Evolutionary conservation across 2,888 invertebrate species (phyloP).

Genomic region (Meganola albula): DNA sequence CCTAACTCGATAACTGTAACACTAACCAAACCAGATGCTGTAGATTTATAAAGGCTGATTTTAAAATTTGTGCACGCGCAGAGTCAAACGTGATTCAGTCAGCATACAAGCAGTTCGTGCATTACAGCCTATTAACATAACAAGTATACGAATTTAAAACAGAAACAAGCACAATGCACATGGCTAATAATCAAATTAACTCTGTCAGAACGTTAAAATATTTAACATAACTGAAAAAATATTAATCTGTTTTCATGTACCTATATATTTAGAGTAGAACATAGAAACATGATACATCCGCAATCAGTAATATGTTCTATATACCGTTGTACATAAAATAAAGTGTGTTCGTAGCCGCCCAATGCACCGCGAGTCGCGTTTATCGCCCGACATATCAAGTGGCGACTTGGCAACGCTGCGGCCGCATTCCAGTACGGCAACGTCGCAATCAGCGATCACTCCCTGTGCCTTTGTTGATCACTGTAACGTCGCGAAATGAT

Average conservation of each 20-base stretch:
- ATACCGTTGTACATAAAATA: constrained; percentile 46
- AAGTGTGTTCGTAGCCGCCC: constrained; percentile 63
- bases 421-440: constrained; percentile 67
- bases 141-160: no score
- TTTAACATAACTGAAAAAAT: constrained; percentile 8
- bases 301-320: constrained; percentile 25
- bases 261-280: no score
- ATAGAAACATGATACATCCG: no score
- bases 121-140: constrained; percentile 46
- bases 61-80: constrained; percentile 20
- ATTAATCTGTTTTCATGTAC: no score
- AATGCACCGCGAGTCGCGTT: constrained; percentile 66
- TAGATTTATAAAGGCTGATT: constrained; percentile 15
- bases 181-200: no score
- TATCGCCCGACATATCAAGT: constrained; percentile 52
- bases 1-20: no score
- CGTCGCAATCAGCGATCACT: constrained; percentile 55
- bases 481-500: constrained; percentile 54
- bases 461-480: constrained; percentile 56
- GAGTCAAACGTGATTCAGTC: constrained; percentile 43
- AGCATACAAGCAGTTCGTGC: constrained; percentile 36
- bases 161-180: no score
- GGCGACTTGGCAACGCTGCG: constrained; percentile 62
- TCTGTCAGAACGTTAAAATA: constrained; percentile 12
- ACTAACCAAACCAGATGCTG: no score